phyloP scores from a whole-genome alignment of 2,888 invertebrate species.

The Latrodectus elegans region DNA sequence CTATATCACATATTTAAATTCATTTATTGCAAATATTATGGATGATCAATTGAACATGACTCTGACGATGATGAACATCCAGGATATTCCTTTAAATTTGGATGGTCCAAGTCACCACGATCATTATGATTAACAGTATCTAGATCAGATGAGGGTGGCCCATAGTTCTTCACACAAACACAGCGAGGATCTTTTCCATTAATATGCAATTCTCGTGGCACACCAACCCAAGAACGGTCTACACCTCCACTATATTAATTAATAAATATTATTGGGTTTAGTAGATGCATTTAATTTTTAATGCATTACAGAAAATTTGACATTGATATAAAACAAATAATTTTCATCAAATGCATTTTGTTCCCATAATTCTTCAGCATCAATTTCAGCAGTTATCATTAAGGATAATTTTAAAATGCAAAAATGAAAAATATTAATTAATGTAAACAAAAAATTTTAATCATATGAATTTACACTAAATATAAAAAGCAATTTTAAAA shows the following conservation, averaged over 20 bases:
- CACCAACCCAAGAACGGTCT: slow-evolving; percentile 88
- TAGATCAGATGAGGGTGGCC: slow-evolving; percentile 69
- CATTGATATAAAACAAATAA: too few species aligned
- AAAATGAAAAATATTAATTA: too few species aligned
- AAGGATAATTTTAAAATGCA: too few species aligned
- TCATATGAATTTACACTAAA: too few species aligned
- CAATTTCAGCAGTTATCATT: too few species aligned
- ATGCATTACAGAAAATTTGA: too few species aligned
- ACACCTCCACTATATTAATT: slow-evolving; percentile 87
- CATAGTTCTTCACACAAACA: slow-evolving; percentile 83
- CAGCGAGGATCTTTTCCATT: slow-evolving; percentile 82
- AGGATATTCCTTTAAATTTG: slow-evolving; percentile 75
- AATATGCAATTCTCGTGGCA: slow-evolving; percentile 87
- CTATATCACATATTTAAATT: too few species aligned
- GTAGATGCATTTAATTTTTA: too few species aligned
- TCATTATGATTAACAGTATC: slow-evolving; percentile 52
- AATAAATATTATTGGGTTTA: neutral
- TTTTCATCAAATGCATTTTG: too few species aligned
- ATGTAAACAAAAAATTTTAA: too few species aligned
- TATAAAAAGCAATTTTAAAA: too few species aligned
- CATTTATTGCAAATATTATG: neutral
- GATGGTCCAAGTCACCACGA: slow-evolving; percentile 77
- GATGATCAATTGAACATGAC: slow-evolving; percentile 71
- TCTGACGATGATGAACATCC: slow-evolving; percentile 73
- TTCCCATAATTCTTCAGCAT: too few species aligned